These are phyloP conservation scores for Drosophila recens DNA, from an alignment of 2,888 invertebrate genomes.

Conservation along the genomic window DNA sequence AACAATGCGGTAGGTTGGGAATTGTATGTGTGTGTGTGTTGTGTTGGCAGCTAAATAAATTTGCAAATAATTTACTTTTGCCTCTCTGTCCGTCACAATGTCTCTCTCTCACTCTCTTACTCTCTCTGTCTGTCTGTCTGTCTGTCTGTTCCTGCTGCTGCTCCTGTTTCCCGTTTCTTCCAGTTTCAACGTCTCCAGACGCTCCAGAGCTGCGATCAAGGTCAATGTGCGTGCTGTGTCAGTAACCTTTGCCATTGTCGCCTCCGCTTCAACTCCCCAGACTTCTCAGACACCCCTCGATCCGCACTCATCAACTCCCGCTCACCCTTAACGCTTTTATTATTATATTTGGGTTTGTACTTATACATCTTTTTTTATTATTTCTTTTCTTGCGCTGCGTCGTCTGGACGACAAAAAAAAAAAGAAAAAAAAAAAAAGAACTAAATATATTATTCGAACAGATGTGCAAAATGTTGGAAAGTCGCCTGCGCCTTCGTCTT, in stretches of 20 bases:
- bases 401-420: slow-evolving; percentile 64
- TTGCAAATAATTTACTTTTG: slow-evolving; percentile 74
- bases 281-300: slow-evolving; percentile 45
- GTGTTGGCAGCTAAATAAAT: slow-evolving; percentile 67
- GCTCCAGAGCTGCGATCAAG: slow-evolving; percentile 67
- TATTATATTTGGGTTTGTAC: slow-evolving; percentile 74
- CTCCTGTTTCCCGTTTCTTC: slow-evolving; percentile 26
- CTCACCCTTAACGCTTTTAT: slow-evolving; percentile 52
- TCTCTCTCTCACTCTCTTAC: slow-evolving; percentile 2
- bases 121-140: slow-evolving; percentile 13
- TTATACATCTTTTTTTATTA: slow-evolving; percentile 43
- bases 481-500: slow-evolving; percentile 60
- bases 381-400: slow-evolving; percentile 34
- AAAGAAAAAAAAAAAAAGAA: slow-evolving; percentile 40
- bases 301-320: slow-evolving; percentile 20
- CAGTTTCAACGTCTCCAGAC: slow-evolving; percentile 53
- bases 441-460: slow-evolving; percentile 68
- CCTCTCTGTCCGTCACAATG: slow-evolving; percentile 25
- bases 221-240: slow-evolving; percentile 82
- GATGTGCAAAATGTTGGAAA: slow-evolving; percentile 76
- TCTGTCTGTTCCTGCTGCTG: slow-evolving; percentile 11
- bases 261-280: slow-evolving; percentile 54
- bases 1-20: slow-evolving; percentile 78
- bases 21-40: slow-evolving; percentile 21
- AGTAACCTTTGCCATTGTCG: slow-evolving; percentile 79